Evolutionary conservation across 2,113 vertebrate species (phyloP), one percentile per base, ranked within the genome.

Genomic region (Haemorhous mexicanus): DNA sequence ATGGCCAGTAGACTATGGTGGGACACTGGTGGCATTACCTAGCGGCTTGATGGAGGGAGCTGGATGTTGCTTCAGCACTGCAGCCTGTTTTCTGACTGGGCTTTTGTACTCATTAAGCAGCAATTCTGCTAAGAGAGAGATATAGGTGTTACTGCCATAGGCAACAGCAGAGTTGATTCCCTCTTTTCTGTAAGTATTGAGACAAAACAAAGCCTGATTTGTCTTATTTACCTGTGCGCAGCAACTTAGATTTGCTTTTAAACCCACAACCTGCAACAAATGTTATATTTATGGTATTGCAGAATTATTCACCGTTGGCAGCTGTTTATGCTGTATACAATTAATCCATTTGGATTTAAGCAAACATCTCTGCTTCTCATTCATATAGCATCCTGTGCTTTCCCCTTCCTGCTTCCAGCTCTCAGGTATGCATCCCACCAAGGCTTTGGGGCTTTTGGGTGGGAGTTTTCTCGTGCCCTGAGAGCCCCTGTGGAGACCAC

Each of bases 61-160:
- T 87, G 22, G 4, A 22, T 4, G 3, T 24, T 66, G 6, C 19
- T 13, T 6, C 30, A 56, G 24, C n/a, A 64, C 16, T 0, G 0
- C 6, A 14, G 37, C 16, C 43, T 78, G 14, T 26, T 72, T 26
- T 23, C 10, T 44, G 9, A 5, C 30, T 28, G 35, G 43, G 23
- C n/a, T 79, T n/a, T 5, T 46, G 32, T 7, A n/a, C 15, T 68
- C 8, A 2, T 61, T 61, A 62, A 76, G 59, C 46, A n/a, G 26
- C 19, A 52, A 78, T n/a, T 24, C 55, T 74, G 22, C 33, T 35
- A 7, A 35, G 41, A 53, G 32, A 62, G 20, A 58, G 35, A 16
- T 13, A 20, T 28, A 32, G 15, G 9, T 52, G 30, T 47, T 44
- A 50, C 30, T 67, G 26, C 52, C 67, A 41, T 10, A 26, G 9